A percentile compares a stretch with the other conserved stretches of the same genome.
phyloP scores from a whole-genome alignment of 1,140 invertebrate species.

The Drosophila saltans region DNA sequence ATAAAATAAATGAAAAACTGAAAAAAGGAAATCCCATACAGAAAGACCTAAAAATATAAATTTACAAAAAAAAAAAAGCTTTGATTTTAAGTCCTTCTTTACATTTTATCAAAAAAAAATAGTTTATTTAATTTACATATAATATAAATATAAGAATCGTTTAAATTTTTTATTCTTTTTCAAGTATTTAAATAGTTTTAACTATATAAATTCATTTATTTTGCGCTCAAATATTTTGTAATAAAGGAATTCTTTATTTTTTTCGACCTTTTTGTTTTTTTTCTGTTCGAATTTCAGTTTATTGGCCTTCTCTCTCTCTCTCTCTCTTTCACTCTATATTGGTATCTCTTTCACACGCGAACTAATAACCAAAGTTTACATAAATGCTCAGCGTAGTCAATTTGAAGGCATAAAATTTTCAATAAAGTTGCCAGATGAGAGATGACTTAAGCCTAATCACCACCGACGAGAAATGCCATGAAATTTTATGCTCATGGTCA shows the following conservation, averaged over 20 bases:
- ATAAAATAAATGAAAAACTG: too few relatives aligned
- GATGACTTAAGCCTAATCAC: slow-evolving; percentile 62
- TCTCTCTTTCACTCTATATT: slow-evolving; percentile 8
- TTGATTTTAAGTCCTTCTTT: too few relatives aligned
- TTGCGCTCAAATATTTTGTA: background rate
- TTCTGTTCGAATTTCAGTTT: background rate
- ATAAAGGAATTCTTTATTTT: background rate
- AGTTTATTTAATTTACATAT: too few relatives aligned
- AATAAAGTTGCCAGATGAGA: slow-evolving; percentile 62
- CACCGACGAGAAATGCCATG: slow-evolving; percentile 16
- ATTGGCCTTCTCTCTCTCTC: background rate
- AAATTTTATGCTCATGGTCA: slow-evolving; percentile 17
- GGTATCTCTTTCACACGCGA: slow-evolving; percentile 22
- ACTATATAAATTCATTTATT: background rate
- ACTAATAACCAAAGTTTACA: slow-evolving; percentile 34
- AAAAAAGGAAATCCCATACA: too few relatives aligned
- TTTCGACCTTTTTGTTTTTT: too few relatives aligned
- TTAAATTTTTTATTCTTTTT: too few relatives aligned
- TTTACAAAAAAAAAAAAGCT: too few relatives aligned
- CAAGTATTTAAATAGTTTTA: too few relatives aligned
- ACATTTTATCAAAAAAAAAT: too few relatives aligned
- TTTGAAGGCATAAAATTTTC: slow-evolving; percentile 59
- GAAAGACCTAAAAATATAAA: too few relatives aligned
- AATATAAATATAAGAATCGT: too few relatives aligned
- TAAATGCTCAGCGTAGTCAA: slow-evolving; percentile 17